Evolutionary conservation across 2,113 vertebrate species (phyloP), one percentile per base, ranked within the genome.

Genomic region (Periophthalmus modestus): DNA sequence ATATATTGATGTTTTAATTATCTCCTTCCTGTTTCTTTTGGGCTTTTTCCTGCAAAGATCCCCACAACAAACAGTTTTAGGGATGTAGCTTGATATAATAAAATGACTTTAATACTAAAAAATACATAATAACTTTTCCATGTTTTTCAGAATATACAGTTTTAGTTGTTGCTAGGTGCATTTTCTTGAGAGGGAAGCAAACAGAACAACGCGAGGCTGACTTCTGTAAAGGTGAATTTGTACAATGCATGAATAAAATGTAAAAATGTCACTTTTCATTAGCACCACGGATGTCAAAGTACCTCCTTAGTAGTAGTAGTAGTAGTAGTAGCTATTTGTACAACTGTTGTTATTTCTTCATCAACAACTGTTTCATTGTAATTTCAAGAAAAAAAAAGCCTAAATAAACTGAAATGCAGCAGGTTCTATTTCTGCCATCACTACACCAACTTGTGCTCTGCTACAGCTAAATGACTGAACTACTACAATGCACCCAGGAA

Each of bases 151-250:
- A 36, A 33, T n/a, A 2, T 43, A 33, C 28, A n/a, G n/a, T 33
- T 50, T 62, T 61, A 16, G 14, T 33, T 15, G 33, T 57, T 39
- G 19, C 68, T 59, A n/a, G n/a, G 59, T 59, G 54, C 16, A 34
- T 4, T 62, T 18, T 67, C 15, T 54, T 24, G 61, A 50, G 47
- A 61, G 52, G n/a, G 50, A 58, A 61, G 57, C n/a, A 28, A 55
- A 39, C 55, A n/a, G 19, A 76, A 24, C 39, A 21, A 82, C 83
- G 70, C 83, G 78, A 80, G 69, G 73, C 72, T 46, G 48, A 73
- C 73, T 71, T 80, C 79, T 89, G 77, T 77, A 78, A 83, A 88
- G 75, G 72, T 74, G 83, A 89, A 89, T 89, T 90, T 90, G 83
- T 85, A 86, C 89, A 89, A 78, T 71, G 48, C 63, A 71, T 84